Evolutionary conservation across 2,888 invertebrate genomes (phyloP), one percentile per base, ranked within the genome.

Genomic region (Vanessa cardui): DNA sequence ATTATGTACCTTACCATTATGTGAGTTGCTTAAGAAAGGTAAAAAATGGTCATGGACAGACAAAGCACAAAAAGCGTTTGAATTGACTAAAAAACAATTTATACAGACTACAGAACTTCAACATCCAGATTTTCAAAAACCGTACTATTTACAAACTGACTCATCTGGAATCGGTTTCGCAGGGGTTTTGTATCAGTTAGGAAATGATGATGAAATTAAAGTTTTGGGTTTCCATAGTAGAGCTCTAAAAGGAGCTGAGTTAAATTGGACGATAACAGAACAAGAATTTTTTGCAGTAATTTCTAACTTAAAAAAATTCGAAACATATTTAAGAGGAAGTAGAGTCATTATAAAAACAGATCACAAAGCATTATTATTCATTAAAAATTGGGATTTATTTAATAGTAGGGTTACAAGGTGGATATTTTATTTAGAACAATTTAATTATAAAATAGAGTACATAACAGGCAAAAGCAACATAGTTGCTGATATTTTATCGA

Each of bases 231-330:
- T 69, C 45, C 60, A 68, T 68, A 78, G 77, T 18, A 49, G 5
- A 49, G 49, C 49, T 62, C 65, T 76, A 49, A 74, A 56, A n/a
- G n/a, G n/a, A 9, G 59, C 74, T 0, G 49, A 49, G 18, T 39
- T 67, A 18, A 74, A 64, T 18, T 76, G 77, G 78, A 75, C 76
- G 0, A 74, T 76, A 0, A 74, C 76, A 0, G 77, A 78, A 60
- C 72, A 76, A n/a, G 76, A 77, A 56, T 72, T 77, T n/a, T n/a
- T 50, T n/a, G 64, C 77, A 0, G 62, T 78, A 0, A 76, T 78
- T 5, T 62, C 50, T 58, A 73, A 74, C 31, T 64, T 78, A 18
- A 26, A 66, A 18, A 77, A 76, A 44, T 77, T 76, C 49, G 77
- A 77, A 20, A 76, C 77, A 0, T 78, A 78, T 67, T 62, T 78